Base-by-base conservation (phyloP, 2,888 invertebrate species). In the Stratiomys singularior region DNA sequence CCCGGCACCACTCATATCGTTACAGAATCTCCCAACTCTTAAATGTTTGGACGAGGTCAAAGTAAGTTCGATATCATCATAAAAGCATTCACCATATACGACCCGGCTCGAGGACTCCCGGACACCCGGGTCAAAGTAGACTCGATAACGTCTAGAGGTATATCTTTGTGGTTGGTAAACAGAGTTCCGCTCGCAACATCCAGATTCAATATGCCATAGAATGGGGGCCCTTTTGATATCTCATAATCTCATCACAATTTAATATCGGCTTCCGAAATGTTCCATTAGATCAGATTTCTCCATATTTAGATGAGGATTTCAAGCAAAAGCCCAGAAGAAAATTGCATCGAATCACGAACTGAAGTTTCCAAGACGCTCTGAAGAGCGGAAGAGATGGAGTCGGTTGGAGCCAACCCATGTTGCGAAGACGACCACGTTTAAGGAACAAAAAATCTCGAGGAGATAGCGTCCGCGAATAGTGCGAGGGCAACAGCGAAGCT, bases 201-300 rank as follows among this genome's bases (percentile, higher is more conserved):
- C 46, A 47, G 27, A 23, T 18, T 23, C 66, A 18, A 37, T 30
- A 66, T 66, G 25, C 7, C 11, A 60, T 9, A 2, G 58, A 60
- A 21, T 23, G 58, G 25, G 58, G 58, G 21, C 13, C 69, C 69
- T 30, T 69, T 27, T 37, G 58, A 72, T 77, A 79, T 79, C 79
- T 76, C 44, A 46, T 44, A 78, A 76, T 67, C 74, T 71, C 69
- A 79, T 74, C 77, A 67, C 74, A 74, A 67, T 77, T 74, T 74
- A 67, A 66, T 37, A 78, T 71, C 66, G 47, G 78, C 78, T 79
- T 77, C 79, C 79, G 79, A 79, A 79, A 77, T 79, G 79, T 63
- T 76, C 44, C 76, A 76, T 76, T 79, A 77, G 79, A 79, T 79
- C 77, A 77, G 79, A 77, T 78, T 76, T 76, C 76, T 21, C 77